Evolutionary conservation across 2,888 invertebrate species (phyloP).

Genomic region (Amblyjoppa proteus): DNA sequence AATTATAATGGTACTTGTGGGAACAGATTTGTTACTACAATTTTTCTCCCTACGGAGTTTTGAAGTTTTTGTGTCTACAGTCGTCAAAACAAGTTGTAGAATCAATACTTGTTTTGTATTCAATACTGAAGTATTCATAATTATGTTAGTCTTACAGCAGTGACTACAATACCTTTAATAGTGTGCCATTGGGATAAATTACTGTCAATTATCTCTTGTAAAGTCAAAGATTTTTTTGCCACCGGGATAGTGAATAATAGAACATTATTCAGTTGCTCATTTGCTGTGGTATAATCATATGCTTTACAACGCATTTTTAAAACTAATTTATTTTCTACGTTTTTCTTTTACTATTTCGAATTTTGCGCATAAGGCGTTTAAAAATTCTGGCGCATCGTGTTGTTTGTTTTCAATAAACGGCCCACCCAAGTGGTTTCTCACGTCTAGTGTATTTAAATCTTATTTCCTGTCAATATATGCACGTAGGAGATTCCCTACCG

Average conservation of each 20-base stretch:
- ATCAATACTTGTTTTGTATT: conserved; percentile 5
- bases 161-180: neutral
- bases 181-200: conserved; percentile 12
- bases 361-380: neutral
- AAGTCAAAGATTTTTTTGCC: too few relatives aligned
- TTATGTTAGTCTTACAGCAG: neutral
- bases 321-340: too few relatives aligned
- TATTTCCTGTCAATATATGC: neutral
- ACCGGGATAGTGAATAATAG: too few relatives aligned
- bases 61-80: neutral
- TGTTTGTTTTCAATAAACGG: conserved; percentile 36
- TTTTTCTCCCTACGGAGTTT: neutral
- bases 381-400: conserved; percentile 47
- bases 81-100: conserved; percentile 2
- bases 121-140: neutral
- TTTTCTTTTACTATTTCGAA: neutral
- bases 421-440: conserved; percentile 28
- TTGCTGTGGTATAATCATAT: too few relatives aligned
- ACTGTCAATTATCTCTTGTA: too few relatives aligned
- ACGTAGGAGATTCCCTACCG: neutral
- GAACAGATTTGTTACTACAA: conserved; percentile 39
- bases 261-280: too few relatives aligned
- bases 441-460: neutral
- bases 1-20: neutral
- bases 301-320: too few relatives aligned